These are phyloP conservation scores for Rotaria sp. DNA, from an alignment of 2,888 invertebrate genomes.

Conservation along the genomic window DNA sequence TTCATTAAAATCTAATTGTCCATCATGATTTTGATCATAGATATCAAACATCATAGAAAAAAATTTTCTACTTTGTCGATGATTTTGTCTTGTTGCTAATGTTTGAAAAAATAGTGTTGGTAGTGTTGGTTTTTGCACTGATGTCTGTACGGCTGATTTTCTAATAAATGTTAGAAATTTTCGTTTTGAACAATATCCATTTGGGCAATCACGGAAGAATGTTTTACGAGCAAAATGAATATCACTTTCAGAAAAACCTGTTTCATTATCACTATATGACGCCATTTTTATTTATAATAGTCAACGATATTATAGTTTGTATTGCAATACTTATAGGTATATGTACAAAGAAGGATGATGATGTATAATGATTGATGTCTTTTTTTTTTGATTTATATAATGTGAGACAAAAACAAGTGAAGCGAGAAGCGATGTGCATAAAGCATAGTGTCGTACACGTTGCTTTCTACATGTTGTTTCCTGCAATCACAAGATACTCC, in stretches of 20 bases:
- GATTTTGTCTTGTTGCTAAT: not conserved
- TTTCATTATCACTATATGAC: not conserved
- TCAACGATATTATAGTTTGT: too few species aligned
- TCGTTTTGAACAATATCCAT: constrained; percentile 1
- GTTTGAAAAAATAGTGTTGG: not conserved
- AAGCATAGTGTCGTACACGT: not conserved
- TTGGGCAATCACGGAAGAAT: not conserved
- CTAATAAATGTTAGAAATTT: not conserved
- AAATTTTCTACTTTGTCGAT: constrained; percentile 9
- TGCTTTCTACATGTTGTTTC: not conserved
- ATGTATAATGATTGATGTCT: not conserved
- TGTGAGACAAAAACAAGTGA: not conserved
- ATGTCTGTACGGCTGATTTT: not conserved
- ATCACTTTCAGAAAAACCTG: constrained; percentile 16
- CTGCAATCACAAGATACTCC: not conserved
- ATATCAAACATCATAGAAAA: constrained; percentile 16
- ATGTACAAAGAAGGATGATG: not conserved
- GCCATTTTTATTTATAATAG: not conserved
- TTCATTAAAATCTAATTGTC: constrained; percentile 19
- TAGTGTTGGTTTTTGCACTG: not conserved
- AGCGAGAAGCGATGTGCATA: not conserved
- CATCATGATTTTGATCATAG: constrained; percentile 4
- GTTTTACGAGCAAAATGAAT: not conserved
- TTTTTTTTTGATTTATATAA: not conserved
- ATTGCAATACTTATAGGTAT: not conserved